Percentiles rank a stretch among this genome's conserved stretches.
These are phyloP conservation scores for Gracilinanus agilis DNA, from an alignment of 2,113 vertebrate genomes.

Conservation along the genomic window DNA sequence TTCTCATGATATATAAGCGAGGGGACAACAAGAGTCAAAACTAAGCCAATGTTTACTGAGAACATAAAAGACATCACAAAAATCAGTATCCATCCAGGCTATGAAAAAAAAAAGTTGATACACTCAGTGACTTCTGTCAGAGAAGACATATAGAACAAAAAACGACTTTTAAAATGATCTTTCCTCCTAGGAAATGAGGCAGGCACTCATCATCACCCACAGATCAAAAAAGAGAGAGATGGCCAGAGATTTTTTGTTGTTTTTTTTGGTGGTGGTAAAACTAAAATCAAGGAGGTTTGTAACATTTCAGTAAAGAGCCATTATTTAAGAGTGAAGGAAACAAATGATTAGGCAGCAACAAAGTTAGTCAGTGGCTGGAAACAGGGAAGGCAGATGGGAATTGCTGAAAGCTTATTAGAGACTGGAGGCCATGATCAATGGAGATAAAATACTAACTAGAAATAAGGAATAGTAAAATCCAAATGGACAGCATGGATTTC, in stretches of 20 bases:
- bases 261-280: constrained; percentile 40
- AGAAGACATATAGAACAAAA: background rate
- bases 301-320: background rate
- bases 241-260: constrained; percentile 16
- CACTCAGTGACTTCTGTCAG: constrained; percentile 2
- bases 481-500: background rate
- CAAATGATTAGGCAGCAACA: background rate
- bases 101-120: constrained; percentile 43
- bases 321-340: background rate
- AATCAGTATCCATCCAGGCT: constrained; percentile 55
- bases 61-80: constrained; percentile 61
- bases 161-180: background rate
- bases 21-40: constrained; percentile 23
- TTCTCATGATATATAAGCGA: background rate
- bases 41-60: constrained; percentile 62
- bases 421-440: background rate
- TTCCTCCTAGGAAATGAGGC: background rate
- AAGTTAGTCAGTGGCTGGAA: background rate
- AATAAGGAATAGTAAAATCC: background rate
- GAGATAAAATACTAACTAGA: background rate
- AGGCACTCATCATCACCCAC: background rate
- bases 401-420: constrained; percentile 7
- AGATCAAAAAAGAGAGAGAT: background rate
- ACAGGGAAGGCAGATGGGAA: background rate
- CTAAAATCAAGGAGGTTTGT: background rate